Evolutionary conservation across 2,113 vertebrate genomes (phyloP), one percentile per base, ranked within the genome.

Genomic region (Axis porcinus): DNA sequence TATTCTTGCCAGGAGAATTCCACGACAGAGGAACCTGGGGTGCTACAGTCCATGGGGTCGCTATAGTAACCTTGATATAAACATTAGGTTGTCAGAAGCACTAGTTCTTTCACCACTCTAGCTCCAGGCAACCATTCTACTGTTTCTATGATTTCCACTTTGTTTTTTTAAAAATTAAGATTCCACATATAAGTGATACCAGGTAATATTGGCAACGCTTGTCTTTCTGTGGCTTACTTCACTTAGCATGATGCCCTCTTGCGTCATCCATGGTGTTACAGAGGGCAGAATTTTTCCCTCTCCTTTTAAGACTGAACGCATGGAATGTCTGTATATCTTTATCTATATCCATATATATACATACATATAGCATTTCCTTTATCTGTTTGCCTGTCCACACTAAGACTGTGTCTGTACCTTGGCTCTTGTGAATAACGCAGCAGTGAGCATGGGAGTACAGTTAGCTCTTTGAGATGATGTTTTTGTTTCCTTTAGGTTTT

Each of bases 1-100:
- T 40, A 74, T 74, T 43, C 70, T 27, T 43, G 70, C 12, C 70
- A 43, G 70, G 23, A 74, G 67, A 40, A 40, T 40, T 6, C n/a
- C 19, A 74, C 19, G 19, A 40, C 67, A 70, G 67, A 70, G 67
- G 19, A 23, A 40, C 67, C 67, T 40, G n/a, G 0, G 6, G 9
- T n/a, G 19, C n/a, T 70, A 23, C 67, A 70, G 10, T 40, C 10
- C 67, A 23, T 70, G n/a, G 19, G 21, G n/a, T 70, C 19, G 1
- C 40, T 55, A 3, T 8, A 11, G 45, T 33, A 15, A 1, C 62
- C n/a, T 5, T 28, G 23, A 27, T 21, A 0, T 1, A 1, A 76
- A 76, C 47, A 2, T 5, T 15, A 10, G 36, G 21, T 23, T 30
- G 23, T 21, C 83, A 27, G 58, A 21, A 81, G 27, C 74, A 9